Percentiles rank a stretch among this genome's conserved stretches.
Evolutionary conservation across 2,113 vertebrate species (phyloP).

Genomic region (Sinosuthora webbiana): DNA sequence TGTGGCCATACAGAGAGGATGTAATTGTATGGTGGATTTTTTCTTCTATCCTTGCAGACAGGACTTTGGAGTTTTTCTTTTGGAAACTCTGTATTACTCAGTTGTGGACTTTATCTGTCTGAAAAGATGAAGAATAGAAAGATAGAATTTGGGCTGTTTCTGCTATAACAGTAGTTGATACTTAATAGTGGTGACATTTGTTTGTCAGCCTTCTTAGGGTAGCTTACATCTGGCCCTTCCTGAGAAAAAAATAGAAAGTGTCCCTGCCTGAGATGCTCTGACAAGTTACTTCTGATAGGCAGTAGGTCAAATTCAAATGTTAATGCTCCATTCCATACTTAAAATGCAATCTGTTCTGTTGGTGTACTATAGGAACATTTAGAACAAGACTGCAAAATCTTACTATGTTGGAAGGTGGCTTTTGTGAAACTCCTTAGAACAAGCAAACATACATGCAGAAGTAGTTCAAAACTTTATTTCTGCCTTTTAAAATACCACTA

Average conservation of each 20-base stretch:
- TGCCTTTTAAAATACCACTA: neutral
- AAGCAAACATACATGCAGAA: neutral
- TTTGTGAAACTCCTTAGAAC: neutral
- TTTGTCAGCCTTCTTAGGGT: neutral
- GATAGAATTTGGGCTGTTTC: neutral
- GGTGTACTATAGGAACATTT: neutral
- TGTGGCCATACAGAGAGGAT: neutral
- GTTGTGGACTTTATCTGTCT: neutral
- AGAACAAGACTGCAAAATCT: neutral
- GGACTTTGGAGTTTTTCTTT: neutral
- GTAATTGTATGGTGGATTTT: neutral
- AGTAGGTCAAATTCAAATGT: neutral
- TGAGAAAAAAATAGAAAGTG: neutral
- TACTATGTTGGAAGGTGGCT: neutral
- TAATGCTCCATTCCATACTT: neutral
- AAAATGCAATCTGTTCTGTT: neutral
- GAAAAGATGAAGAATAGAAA: neutral
- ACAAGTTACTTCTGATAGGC: neutral
- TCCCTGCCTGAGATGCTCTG: neutral
- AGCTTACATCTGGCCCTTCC: neutral
- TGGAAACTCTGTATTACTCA: neutral
- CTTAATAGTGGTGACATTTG: accelerated
- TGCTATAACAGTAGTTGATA: neutral
- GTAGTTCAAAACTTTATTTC: neutral
- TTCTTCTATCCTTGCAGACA: neutral